phyloP scores from a whole-genome alignment of 2,888 invertebrate genomes.

The Drosophila helvetica region DNA sequence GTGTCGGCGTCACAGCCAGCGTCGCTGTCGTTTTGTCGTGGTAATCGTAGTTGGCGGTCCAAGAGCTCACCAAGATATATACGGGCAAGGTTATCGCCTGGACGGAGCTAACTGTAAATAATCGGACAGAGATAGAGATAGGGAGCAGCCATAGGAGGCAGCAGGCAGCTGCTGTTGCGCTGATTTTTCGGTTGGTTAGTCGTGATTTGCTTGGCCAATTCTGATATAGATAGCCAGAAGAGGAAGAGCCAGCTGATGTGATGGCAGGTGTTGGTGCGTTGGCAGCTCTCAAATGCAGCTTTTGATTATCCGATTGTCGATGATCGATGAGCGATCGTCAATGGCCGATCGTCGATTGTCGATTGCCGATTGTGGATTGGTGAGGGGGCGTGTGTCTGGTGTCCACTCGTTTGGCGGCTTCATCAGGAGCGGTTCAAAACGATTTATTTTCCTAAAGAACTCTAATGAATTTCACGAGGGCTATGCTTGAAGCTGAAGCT shows the following conservation, averaged over 20 bases:
- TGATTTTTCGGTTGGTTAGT: not conserved
- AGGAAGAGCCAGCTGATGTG: not conserved
- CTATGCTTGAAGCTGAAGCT: no score
- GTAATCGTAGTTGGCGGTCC: conserved; percentile 53
- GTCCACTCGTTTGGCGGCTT: not conserved
- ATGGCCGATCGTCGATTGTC: not conserved
- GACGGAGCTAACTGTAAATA: conserved; percentile 53
- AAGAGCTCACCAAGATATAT: conserved; percentile 57
- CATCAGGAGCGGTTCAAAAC: conserved; percentile 15
- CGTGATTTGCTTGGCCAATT: conserved; percentile 27
- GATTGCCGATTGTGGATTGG: conserved; percentile 5
- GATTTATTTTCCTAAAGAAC: not conserved
- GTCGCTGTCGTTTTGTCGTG: conserved; percentile 22
- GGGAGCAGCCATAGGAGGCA: not conserved
- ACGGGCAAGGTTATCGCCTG: conserved; percentile 61
- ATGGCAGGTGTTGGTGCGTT: not conserved
- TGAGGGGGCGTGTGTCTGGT: conserved; percentile 25
- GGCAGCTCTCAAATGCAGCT: conserved; percentile 5
- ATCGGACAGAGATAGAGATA: conserved; percentile 37
- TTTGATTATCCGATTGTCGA: conserved; percentile 1
- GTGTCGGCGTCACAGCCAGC: conserved; percentile 31
- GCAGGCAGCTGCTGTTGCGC: not conserved
- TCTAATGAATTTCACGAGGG: no score
- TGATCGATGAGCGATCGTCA: not conserved
- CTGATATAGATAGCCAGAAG: conserved; percentile 10